These are phyloP conservation scores for Drosophila truncata DNA, from an alignment of 1,140 invertebrate species.

Conservation along the genomic window DNA sequence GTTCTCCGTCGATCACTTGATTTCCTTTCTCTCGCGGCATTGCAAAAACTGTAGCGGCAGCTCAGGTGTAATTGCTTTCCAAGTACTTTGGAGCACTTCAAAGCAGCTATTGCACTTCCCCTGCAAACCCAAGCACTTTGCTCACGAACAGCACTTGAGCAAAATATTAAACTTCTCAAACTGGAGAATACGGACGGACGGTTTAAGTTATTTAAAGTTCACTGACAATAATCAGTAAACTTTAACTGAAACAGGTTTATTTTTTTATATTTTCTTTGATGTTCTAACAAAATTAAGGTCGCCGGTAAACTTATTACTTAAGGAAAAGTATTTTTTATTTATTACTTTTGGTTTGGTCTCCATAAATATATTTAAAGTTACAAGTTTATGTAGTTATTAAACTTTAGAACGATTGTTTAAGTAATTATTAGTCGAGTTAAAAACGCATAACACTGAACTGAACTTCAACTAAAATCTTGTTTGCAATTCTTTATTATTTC, in stretches of 20 bases:
- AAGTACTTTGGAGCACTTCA: slow-evolving; percentile 15
- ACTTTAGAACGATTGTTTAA: too few relatives aligned
- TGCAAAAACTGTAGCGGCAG: slow-evolving; percentile 20
- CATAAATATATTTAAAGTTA: not conserved
- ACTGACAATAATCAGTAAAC: not conserved
- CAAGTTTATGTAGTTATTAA: not conserved
- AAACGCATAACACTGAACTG: not conserved
- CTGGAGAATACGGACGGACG: not conserved
- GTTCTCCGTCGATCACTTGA: slow-evolving; percentile 27
- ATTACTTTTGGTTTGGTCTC: not conserved
- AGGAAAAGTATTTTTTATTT: not conserved
- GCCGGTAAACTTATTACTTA: not conserved
- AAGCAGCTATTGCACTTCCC: slow-evolving; percentile 13
- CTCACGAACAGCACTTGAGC: slow-evolving; percentile 2
- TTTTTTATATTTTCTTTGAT: not conserved
- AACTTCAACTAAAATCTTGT: too few relatives aligned
- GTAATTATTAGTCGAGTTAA: too few relatives aligned
- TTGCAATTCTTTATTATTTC: not conserved
- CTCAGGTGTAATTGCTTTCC: slow-evolving; percentile 37
- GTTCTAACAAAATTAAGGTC: not conserved
- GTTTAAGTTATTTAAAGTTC: not conserved
- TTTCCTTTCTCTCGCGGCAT: slow-evolving; percentile 27
- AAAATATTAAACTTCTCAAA: not conserved
- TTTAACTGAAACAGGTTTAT: not conserved
- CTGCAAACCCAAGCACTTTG: not conserved